phyloP scores from a whole-genome alignment of 2,888 invertebrate species.

The Drosophila mimetica region DNA sequence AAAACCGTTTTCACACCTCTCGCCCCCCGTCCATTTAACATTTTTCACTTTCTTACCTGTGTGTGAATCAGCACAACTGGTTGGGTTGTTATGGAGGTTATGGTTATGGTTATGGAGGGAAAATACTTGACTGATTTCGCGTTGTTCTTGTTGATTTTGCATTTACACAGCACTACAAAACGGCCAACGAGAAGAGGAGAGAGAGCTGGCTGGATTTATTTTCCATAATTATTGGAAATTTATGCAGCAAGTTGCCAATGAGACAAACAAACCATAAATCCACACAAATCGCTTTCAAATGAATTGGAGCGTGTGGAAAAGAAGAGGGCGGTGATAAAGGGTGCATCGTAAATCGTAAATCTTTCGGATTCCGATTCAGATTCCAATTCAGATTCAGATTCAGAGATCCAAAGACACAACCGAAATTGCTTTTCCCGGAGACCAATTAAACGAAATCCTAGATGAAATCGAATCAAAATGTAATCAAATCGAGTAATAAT shows the following conservation, averaged over 20 bases:
- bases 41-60: constrained; percentile 28
- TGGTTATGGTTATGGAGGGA: no score
- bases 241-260: constrained; percentile 40
- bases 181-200: background rate
- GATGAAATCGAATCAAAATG: constrained; percentile 24
- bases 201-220: constrained; percentile 25
- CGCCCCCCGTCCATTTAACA: constrained; percentile 2
- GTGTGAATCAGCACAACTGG: constrained; percentile 66
- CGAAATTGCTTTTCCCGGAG: constrained; percentile 23
- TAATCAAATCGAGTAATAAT: constrained; percentile 37
- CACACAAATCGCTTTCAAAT: constrained; percentile 58
- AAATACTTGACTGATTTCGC: constrained; percentile 67
- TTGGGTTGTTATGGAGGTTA: no score
- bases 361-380: background rate
- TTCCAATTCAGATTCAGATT: no score
- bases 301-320: constrained; percentile 49
- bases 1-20: constrained; percentile 64
- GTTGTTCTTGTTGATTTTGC: constrained; percentile 65
- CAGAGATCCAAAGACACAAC: background rate
- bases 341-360: constrained; percentile 28
- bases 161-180: constrained; percentile 31
- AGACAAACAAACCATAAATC: constrained; percentile 44
- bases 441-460: constrained; percentile 23
- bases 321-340: constrained; percentile 18
- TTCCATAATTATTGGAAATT: constrained; percentile 41